Evolutionary conservation across 92 coral and sea anemone species (phyloP).

Genomic region (Scolanthus callimorphus): DNA sequence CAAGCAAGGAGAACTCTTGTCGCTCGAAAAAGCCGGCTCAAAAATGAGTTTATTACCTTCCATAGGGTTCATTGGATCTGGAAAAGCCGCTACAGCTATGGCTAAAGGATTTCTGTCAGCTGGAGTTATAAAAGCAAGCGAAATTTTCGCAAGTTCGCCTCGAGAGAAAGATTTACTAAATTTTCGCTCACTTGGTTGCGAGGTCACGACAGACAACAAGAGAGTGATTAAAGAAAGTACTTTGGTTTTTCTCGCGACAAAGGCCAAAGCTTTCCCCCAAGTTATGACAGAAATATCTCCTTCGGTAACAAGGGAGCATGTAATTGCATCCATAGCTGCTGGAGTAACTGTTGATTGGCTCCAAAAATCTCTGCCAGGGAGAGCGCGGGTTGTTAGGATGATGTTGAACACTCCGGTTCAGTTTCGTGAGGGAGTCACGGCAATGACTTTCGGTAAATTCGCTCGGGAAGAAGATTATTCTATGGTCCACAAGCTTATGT

Average conservation of each 20-base stretch:
- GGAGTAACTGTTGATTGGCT: slow-evolving; percentile 89
- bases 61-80: slow-evolving; percentile 95
- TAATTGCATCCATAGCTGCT: slow-evolving; percentile 93
- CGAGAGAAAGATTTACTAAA: slow-evolving; percentile 69
- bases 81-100: slow-evolving; percentile 90
- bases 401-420: slow-evolving; percentile 93
- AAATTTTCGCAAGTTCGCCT: slow-evolving; percentile 91
- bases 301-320: slow-evolving; percentile 80
- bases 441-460: slow-evolving; percentile 90
- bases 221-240: slow-evolving; percentile 71
- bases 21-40: neutral
- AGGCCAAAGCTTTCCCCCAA: slow-evolving; percentile 86
- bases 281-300: slow-evolving; percentile 94
- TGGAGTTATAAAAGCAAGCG: slow-evolving; percentile 76
- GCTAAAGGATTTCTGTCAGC: slow-evolving; percentile 91
- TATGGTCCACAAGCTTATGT: slow-evolving; percentile 71
- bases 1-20: too few species aligned
- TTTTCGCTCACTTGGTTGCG: slow-evolving; percentile 84
- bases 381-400: slow-evolving; percentile 81
- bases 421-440: slow-evolving; percentile 96
- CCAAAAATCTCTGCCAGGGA: slow-evolving; percentile 84
- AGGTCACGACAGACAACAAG: slow-evolving; percentile 87
- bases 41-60: slow-evolving; percentile 79
- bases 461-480: slow-evolving; percentile 84
- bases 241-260: slow-evolving; percentile 71